Conservation (phyloP, 1,140 invertebrate genomes). For the Drosophila punjabiensis region DNA sequence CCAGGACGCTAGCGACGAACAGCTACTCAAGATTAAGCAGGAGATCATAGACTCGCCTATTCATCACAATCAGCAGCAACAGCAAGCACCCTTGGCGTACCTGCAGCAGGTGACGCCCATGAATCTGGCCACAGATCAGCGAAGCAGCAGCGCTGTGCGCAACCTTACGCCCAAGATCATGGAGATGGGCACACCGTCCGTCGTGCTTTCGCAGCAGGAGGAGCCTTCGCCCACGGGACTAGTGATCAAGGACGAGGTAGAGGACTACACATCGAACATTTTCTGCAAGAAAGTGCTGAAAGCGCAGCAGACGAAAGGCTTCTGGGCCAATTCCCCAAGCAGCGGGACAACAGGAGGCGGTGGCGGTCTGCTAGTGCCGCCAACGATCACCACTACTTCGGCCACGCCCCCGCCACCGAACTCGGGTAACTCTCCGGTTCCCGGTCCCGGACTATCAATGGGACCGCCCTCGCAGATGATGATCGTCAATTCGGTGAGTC, state of each 20-base stretch:
- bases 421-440: constrained; percentile 13
- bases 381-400: constrained; percentile 70
- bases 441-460: constrained; percentile 57
- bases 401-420: constrained; percentile 67
- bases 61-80: constrained; percentile 52
- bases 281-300: constrained; percentile 84
- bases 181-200: constrained; percentile 54
- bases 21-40: constrained; percentile 76
- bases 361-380: constrained; percentile 53
- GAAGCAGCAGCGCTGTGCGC: constrained; percentile 65
- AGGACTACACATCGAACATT: constrained; percentile 78
- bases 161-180: constrained; percentile 82
- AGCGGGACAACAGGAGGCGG: constrained; percentile 44
- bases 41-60: constrained; percentile 79
- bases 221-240: constrained; percentile 48
- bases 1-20: constrained; percentile 59
- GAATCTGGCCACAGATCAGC: constrained; percentile 72
- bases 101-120: constrained; percentile 71
- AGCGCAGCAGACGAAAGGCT: constrained; percentile 83
- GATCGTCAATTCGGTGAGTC: constrained; percentile 68
- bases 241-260: constrained; percentile 80
- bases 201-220: constrained; percentile 26
- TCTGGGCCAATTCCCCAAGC: constrained; percentile 78
- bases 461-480: constrained; percentile 76
- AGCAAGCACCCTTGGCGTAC: constrained; percentile 34